Evolutionary conservation across 1,140 invertebrate species (phyloP).

Genomic region (Pogonognathellus flavescens): DNA sequence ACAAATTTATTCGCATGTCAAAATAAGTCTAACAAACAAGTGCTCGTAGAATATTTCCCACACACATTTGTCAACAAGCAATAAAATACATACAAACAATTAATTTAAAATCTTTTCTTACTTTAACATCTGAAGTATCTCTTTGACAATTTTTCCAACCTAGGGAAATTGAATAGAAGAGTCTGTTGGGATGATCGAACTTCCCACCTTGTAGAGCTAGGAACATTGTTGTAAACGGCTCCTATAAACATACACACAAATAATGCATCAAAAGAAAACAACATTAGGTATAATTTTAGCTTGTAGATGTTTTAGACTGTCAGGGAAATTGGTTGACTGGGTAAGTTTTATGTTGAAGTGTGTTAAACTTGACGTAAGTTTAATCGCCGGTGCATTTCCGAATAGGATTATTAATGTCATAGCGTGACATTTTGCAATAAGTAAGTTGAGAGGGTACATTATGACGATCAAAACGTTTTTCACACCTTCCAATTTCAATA

Average conservation of each 20-base stretch:
- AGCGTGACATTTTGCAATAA: too few species aligned
- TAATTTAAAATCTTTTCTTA: constrained; percentile 69
- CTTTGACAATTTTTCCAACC: constrained; percentile 99
- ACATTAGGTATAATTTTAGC: too few species aligned
- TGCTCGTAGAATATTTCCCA: neutral
- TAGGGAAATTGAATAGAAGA: constrained; percentile 93
- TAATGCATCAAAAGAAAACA: too few species aligned
- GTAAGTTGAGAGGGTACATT: too few species aligned
- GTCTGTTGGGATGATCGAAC: constrained; percentile 97
- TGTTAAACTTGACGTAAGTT: too few species aligned
- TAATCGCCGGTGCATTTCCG: too few species aligned
- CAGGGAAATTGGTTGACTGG: too few species aligned
- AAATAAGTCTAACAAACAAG: neutral
- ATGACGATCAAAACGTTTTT: too few species aligned
- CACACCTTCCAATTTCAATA: too few species aligned
- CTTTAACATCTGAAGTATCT: constrained; percentile 98
- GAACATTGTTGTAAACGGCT: constrained; percentile 99
- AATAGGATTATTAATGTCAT: neutral
- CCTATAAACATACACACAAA: constrained; percentile 74
- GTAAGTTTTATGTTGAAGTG: too few species aligned
- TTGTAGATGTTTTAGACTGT: too few species aligned
- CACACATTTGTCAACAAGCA: neutral
- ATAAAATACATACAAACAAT: neutral
- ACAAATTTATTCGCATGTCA: neutral
- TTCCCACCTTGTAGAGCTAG: constrained; percentile 98